These are phyloP conservation scores for Xenotilapia caudafasciata DNA, from an alignment of 2,113 vertebrate species.

Conservation along the genomic window DNA sequence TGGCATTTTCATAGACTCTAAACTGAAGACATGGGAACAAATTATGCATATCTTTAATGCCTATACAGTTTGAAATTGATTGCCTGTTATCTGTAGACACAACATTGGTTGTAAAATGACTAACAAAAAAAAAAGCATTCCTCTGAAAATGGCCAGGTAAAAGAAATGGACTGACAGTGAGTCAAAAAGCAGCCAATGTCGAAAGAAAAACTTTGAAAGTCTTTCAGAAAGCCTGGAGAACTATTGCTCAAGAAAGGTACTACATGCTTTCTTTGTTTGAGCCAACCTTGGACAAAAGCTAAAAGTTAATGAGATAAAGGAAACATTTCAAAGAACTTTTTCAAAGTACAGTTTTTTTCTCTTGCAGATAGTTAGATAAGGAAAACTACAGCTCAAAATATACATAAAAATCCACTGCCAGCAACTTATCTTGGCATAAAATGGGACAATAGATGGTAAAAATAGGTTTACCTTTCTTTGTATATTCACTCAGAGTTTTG, in stretches of 20 bases:
- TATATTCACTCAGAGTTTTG: neutral
- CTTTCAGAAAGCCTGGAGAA: neutral
- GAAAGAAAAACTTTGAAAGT: neutral
- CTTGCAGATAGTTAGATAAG: neutral
- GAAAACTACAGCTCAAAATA: neutral
- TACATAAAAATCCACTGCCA: neutral
- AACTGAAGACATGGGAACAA: neutral
- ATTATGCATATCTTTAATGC: neutral
- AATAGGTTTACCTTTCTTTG: neutral
- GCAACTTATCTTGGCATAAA: neutral
- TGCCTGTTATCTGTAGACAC: neutral
- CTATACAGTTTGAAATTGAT: neutral
- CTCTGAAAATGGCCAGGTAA: neutral
- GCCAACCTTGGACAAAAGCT: neutral
- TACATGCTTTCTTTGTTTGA: neutral
- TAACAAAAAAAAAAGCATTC: neutral
- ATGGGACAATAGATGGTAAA: neutral
- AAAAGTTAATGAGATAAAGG: neutral
- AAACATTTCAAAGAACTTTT: neutral
- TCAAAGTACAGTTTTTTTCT: neutral
- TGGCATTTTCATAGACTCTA: neutral
- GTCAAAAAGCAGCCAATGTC: neutral
- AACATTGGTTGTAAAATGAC: neutral
- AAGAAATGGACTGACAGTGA: neutral
- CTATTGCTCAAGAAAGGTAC: neutral